phyloP scores from a whole-genome alignment of 2,888 invertebrate species.

The Drosophila hamatofila region DNA sequence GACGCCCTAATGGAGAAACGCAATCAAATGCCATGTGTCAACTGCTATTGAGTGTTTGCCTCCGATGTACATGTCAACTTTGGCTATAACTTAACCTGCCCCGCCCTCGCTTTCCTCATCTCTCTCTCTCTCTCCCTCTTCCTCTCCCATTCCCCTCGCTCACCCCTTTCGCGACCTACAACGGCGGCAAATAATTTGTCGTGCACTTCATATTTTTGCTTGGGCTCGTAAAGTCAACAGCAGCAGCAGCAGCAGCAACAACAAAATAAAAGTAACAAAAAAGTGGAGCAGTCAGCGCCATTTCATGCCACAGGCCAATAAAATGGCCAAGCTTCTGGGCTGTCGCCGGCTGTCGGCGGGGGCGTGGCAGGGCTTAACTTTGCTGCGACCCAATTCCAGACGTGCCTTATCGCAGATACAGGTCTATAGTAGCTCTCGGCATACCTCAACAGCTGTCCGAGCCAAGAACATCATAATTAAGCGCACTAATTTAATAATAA shows the following conservation, averaged over 20 bases:
- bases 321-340: constrained; percentile 48
- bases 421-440: constrained; percentile 11
- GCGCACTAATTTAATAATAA: constrained; percentile 63
- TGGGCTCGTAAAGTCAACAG: constrained; percentile 59
- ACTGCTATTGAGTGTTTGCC: constrained; percentile 50
- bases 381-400: constrained; percentile 72
- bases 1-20: constrained; percentile 45
- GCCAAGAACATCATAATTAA: constrained; percentile 56
- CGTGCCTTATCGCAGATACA: constrained; percentile 71
- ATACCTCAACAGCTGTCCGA: constrained; percentile 26
- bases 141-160: background rate
- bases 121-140: background rate
- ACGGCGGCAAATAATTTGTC: constrained; percentile 65
- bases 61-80: constrained; percentile 38
- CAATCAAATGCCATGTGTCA: constrained; percentile 65
- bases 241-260: constrained; percentile 23
- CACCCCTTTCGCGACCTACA: constrained; percentile 41
- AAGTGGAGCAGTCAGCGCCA: constrained; percentile 61
- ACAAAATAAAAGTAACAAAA: constrained; percentile 12
- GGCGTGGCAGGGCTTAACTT: background rate
- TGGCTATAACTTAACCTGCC: constrained; percentile 8
- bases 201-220: constrained; percentile 54
- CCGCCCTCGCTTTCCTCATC: background rate
- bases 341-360: background rate
- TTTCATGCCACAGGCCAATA: constrained; percentile 74